These are phyloP conservation scores for Pipra filicauda DNA, from an alignment of 2,113 vertebrate species.

Conservation along the genomic window DNA sequence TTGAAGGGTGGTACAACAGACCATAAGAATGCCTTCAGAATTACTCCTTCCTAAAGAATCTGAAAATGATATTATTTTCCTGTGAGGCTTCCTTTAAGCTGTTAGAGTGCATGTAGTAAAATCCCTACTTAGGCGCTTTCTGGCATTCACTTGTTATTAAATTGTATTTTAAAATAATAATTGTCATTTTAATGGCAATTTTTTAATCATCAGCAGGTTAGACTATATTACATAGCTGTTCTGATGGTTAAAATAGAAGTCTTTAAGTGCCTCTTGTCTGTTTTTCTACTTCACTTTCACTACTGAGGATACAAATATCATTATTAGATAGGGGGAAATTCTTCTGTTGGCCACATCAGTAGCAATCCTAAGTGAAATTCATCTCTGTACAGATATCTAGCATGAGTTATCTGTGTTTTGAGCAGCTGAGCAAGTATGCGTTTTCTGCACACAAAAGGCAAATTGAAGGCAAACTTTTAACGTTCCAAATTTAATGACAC, in stretches of 20 bases:
- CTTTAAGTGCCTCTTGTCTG: not conserved
- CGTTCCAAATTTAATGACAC: not conserved
- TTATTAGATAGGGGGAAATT: not conserved
- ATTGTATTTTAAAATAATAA: not conserved
- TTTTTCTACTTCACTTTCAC: not conserved
- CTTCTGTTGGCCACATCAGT: not conserved
- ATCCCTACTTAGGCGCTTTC: not conserved
- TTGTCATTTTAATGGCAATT: not conserved
- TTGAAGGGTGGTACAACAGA: not conserved
- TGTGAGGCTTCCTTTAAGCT: not conserved
- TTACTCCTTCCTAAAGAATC: not conserved
- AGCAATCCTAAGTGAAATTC: not conserved
- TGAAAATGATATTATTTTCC: conserved; percentile 24
- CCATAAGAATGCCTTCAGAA: not conserved
- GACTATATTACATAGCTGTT: not conserved
- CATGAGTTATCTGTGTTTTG: not conserved
- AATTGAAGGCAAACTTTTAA: not conserved
- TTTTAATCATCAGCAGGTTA: not conserved
- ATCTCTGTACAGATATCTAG: not conserved
- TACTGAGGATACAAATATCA: not conserved
- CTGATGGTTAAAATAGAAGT: not conserved
- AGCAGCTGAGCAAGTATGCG: not conserved
- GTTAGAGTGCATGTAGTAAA: not conserved
- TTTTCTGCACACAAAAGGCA: not conserved
- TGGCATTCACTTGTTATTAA: not conserved